Percentiles rank a stretch among this genome's conserved stretches.
phyloP scores from a whole-genome alignment of 2,888 invertebrate genomes.

The Arctia plantaginis region DNA sequence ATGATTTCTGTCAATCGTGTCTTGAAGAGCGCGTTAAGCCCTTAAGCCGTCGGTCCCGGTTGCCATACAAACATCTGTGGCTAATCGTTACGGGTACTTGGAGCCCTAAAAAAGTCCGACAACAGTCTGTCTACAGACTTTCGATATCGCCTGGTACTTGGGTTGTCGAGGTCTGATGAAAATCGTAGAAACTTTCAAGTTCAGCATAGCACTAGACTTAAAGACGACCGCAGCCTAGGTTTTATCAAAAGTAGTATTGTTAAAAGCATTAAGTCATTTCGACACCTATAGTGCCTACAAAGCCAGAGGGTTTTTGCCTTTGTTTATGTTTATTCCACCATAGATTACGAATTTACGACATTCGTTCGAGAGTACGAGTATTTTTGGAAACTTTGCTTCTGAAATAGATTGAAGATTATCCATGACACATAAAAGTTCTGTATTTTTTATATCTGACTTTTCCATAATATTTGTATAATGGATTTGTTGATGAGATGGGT shows the following conservation, averaged over 20 bases:
- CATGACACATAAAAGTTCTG: slow-evolving; percentile 10
- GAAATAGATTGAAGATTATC: slow-evolving; percentile 21
- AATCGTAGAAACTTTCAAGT: too few species aligned
- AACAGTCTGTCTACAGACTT: too few species aligned
- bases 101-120: too few species aligned
- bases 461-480: slow-evolving; percentile 9
- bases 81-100: too few species aligned
- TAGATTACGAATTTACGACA: slow-evolving; percentile 26
- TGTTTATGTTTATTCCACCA: slow-evolving; percentile 18
- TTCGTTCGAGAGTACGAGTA: slow-evolving; percentile 26
- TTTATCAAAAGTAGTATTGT: neutral
- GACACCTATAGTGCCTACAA: neutral
- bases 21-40: too few species aligned
- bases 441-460: slow-evolving; percentile 17
- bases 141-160: too few species aligned
- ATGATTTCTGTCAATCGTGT: too few species aligned
- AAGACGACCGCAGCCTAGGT: too few species aligned
- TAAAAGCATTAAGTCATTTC: neutral
- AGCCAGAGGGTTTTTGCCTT: neutral
- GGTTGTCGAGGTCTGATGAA: too few species aligned
- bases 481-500: neutral
- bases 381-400: slow-evolving; percentile 29
- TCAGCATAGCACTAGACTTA: too few species aligned
- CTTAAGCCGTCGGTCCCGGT: too few species aligned
- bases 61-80: too few species aligned